A percentile compares a stretch with the other conserved stretches of the same genome.
Conservation (phyloP, 2,888 invertebrate species). For the Heliconius cydno region DNA sequence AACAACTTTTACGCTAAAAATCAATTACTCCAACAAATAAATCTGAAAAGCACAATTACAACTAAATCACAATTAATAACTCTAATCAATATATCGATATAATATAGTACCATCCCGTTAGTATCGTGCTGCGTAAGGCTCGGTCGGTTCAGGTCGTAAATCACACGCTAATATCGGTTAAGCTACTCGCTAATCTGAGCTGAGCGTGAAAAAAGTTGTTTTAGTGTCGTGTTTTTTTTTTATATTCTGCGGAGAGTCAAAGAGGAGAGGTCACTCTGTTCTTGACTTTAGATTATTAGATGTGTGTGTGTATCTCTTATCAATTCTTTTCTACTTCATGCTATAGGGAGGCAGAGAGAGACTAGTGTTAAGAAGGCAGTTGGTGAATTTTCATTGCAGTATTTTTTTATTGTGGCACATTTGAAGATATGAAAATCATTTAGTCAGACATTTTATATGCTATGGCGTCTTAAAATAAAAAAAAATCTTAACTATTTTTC, state of each 20-base stretch:
- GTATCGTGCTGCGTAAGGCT: slow-evolving; percentile 73
- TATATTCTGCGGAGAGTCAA: no score
- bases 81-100: slow-evolving; percentile 43
- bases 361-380: no score
- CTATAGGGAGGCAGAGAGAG: no score
- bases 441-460: no score
- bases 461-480: no score
- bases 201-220: slow-evolving; percentile 13
- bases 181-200: slow-evolving; percentile 78
- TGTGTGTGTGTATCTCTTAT: no score
- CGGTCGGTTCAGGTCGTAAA: slow-evolving; percentile 77
- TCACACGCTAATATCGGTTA: slow-evolving; percentile 80
- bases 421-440: no score
- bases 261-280: no score
- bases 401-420: no score
- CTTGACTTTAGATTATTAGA: no score
- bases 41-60: not conserved
- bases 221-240: not conserved
- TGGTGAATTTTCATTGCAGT: no score
- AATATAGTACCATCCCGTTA: slow-evolving; percentile 53
- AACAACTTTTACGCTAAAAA: not conserved
- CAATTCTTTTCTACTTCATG: no score
- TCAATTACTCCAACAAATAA: not conserved
- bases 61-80: not conserved
- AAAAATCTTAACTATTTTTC: not conserved